Base-by-base conservation (phyloP, 2,113 vertebrate species). In the Zosterops japonicus region DNA sequence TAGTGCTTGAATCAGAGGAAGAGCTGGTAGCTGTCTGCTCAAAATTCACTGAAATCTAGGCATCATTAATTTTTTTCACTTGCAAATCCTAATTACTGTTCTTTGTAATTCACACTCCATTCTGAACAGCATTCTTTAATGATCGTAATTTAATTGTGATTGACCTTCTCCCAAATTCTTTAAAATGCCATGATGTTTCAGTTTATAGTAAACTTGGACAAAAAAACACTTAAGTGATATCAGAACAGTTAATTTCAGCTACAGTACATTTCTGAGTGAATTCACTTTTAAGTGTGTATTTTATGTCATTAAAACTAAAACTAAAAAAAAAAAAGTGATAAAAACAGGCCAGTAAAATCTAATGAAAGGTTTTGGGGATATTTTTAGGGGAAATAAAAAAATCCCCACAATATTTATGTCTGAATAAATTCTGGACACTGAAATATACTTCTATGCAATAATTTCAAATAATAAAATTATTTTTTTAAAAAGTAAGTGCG, bases 361-460 rank as follows among this genome's bases (percentile, higher is more conserved):
- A 70, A 8, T 23, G 36, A 35, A 78, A 79, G 1, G 24, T 1
- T 46, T 11, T 1, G 1, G 8, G 7, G 4, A 29, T 22, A 14
- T 39, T 46, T 60, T 47, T 77, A 15, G 5, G 2, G 23, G 4
- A 35, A 52, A 46, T 1, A 41, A 49, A 89, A 50, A 63, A 47
- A 42, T 8, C 0, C 4, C 6, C 11, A 16, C 21, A 22, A n/a
- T 28, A 55, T 46, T 35, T 47, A 47, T 79, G 5, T 19, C 20
- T 53, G 49, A 72, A 87, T 75, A 65, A 78, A 75, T 67, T 46
- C 53, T 72, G 15, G 19, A 50, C 9, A 8, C 8, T 13, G 6
- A 41, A 65, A 50, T 46, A n/a, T 14, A 39, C 15, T 56, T 78
- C 44, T 57, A n/a, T 87, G 24, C 3, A 56, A 52, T 4, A 39